Conservation (phyloP, 2,113 vertebrate genomes). For the Nicator chloris region DNA sequence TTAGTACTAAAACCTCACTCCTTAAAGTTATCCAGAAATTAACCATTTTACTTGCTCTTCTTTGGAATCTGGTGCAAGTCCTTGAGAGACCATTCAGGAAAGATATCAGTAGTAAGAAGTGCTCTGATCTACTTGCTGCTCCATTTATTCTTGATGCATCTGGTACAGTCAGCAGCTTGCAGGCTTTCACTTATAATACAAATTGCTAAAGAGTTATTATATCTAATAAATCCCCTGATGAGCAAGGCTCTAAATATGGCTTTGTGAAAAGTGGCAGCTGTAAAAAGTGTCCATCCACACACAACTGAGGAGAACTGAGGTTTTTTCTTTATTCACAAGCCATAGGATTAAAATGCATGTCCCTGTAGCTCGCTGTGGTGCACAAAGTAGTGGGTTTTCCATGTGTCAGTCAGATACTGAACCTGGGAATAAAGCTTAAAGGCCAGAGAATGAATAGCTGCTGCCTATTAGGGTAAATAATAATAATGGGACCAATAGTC, state of each 20-base stretch:
- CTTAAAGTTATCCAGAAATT: neutral
- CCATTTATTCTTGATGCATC: neutral
- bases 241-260: neutral
- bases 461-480: neutral
- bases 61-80: neutral
- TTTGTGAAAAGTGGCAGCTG: neutral
- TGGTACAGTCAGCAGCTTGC: neutral
- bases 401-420: neutral
- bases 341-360: neutral
- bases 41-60: neutral
- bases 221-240: neutral
- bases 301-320: neutral
- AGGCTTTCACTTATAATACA: neutral
- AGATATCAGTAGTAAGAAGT: neutral
- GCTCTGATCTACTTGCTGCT: neutral
- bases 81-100: neutral
- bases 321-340: neutral
- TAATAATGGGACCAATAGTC: neutral
- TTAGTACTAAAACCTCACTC: neutral
- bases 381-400: neutral
- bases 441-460: neutral
- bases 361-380: neutral
- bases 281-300: neutral
- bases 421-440: neutral
- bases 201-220: neutral